Conservation (phyloP, 2,113 vertebrate genomes). For the Apeltes quadracus region DNA sequence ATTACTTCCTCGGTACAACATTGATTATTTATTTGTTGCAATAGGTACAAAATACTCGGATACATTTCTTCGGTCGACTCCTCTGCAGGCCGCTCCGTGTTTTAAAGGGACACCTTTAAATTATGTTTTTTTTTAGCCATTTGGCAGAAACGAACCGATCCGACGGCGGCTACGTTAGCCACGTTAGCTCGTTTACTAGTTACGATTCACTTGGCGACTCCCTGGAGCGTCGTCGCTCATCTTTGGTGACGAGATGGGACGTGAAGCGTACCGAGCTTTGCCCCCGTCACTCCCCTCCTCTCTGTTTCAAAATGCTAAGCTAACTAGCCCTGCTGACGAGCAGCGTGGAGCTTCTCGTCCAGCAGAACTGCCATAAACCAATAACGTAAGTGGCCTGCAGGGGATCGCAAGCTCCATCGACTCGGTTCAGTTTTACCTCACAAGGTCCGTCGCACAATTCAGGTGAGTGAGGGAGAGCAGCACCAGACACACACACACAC, state of each 20-base stretch:
- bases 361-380: background rate
- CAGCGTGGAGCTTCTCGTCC: background rate
- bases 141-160: too few relatives aligned
- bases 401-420: background rate
- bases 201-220: too few relatives aligned
- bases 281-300: too few relatives aligned
- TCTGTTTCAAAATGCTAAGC: background rate
- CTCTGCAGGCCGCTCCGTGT: too few relatives aligned
- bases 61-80: constrained; percentile 37
- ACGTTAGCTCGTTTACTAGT: too few relatives aligned
- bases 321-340: background rate
- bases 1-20: background rate
- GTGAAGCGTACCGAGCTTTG: too few relatives aligned
- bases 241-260: too few relatives aligned
- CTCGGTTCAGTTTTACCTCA: constrained; percentile 48
- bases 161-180: too few relatives aligned
- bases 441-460: constrained; percentile 46
- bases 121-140: too few relatives aligned
- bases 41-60: constrained; percentile 42
- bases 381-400: too few relatives aligned
- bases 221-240: too few relatives aligned
- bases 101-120: too few relatives aligned
- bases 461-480: constrained; percentile 25
- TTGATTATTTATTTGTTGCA: constrained; percentile 61
- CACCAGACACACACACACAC: background rate